Evolutionary conservation across 1,140 invertebrate genomes (phyloP).

Genomic region (Drosophila melanica): DNA sequence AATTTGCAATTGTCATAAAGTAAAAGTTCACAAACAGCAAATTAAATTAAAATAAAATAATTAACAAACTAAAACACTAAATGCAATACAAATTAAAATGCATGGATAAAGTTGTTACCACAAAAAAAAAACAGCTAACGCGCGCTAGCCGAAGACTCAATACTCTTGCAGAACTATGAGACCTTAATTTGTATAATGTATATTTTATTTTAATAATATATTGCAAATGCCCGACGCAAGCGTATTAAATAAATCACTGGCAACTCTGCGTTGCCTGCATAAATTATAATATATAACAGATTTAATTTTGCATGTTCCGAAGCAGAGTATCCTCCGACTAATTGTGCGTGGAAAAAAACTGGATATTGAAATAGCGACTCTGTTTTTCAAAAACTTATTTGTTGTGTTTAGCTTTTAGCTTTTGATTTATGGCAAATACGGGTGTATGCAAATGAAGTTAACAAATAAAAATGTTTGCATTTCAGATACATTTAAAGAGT

Average conservation of each 20-base stretch:
- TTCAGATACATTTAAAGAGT: conserved; percentile 36
- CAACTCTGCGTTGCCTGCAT: neutral
- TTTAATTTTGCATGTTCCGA: conserved; percentile 4
- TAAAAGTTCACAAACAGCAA: conserved; percentile 16
- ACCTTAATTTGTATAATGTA: too few species aligned
- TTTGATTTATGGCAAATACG: conserved; percentile 37
- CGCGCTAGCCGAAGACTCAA: neutral
- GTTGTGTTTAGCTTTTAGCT: conserved; percentile 27
- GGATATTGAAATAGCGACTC: conserved; percentile 27
- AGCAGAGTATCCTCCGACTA: conserved; percentile 2
- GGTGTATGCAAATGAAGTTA: conserved; percentile 28
- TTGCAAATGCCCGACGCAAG: neutral
- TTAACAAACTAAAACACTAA: conserved; percentile 18
- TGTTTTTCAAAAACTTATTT: conserved; percentile 40
- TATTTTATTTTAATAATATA: neutral
- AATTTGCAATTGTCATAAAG: conserved; percentile 36
- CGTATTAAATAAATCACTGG: neutral
- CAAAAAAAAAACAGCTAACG: neutral
- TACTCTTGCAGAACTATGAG: neutral
- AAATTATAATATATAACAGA: conserved; percentile 15
- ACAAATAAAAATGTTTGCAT: conserved; percentile 37
- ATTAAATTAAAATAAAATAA: conserved; percentile 9
- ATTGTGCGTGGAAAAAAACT: conserved; percentile 29
- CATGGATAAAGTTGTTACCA: conserved; percentile 14
- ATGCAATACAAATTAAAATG: conserved; percentile 13